Evolutionary conservation across 2,113 vertebrate species (phyloP), one percentile per base, ranked within the genome.

Genomic region (Orycteropus afer): DNA sequence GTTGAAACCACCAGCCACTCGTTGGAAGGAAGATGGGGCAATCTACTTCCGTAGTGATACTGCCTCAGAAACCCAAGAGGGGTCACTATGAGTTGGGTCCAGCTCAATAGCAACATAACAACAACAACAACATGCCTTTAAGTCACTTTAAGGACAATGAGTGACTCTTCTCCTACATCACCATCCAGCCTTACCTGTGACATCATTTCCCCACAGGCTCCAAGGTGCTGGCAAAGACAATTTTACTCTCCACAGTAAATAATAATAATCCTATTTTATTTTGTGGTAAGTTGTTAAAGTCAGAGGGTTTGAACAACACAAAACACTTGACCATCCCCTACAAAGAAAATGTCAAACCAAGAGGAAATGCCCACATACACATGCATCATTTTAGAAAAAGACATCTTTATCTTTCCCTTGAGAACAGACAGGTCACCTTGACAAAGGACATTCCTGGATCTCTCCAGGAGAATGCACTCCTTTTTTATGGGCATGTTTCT

Each of bases 371-470:
- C 57, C 14, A 17, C 18, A 51, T 0, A 2, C 17, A 37, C 51
- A 11, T 3, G 67, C 20, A 22, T 45, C 47, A 49, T 86, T 83
- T 82, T 67, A 71, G 67, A 5, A 78, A 42, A 45, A 14, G 25
- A 23, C 2, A 1, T 22, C 32, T 77, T 32, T 81, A 25, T 42
- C 83, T 86, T 14, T 55, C 23, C 37, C 14, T 2, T 45, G 93
- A 47, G 10, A 74, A 74, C 17, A 95, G 47, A n/a, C 61, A 67
- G 81, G 80, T 97, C 57, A 96, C 95, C 96, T 95, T 93, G 55
- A 76, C 22, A 22, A 57, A 96, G 95, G 93, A 90, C 93, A 9
- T 84, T 7, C 95, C 42, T 74, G 14, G 59, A 45, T 85, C 86
- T 0, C 7, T 23, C 12, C 89, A 71, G 92, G 77, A 91, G 14